Base-by-base conservation (phyloP, 2,888 invertebrate genomes). In the Agriopis aurantiaria region DNA sequence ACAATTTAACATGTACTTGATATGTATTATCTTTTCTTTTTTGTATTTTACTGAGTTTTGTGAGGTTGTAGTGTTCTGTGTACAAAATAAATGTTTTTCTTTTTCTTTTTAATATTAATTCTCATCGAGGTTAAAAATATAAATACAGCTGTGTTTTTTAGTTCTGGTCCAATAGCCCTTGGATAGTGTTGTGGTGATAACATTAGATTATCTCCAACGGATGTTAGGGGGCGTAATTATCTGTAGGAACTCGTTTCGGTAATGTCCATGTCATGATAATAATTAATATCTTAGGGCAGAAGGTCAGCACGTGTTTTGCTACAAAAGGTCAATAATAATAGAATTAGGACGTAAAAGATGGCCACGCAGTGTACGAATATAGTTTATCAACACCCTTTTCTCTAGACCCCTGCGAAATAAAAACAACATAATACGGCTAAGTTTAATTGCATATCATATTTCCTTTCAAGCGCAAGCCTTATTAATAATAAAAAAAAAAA, bases 141-240 rank as follows among this genome's bases (percentile, higher is more conserved):
- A 43, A n/a, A 51, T 33, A 60, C 49, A 51, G 49, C 10, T 41
- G 40, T 17, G 56, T 53, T 14, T 17, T 11, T 65, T 65, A 51
- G 41, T 65, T 61, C 43, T 65, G 59, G 14, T 43, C 45, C 33
- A 41, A 7, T 12, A 63, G 48, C 58, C 53, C 58, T 59, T 59
- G 46, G 53, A 61, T 55, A 45, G 59, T 52, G 45, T 60, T 67
- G 64, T 45, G 52, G 43, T 53, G 65, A 66, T 70, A 66, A 65
- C 56, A 49, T 71, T 71, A 68, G 69, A 75, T 69, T 73, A 68
- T 69, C 74, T 58, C 53, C 59, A 40, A 33, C 69, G 76, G 76
- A 76, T 70, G 74, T 68, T 60, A 40, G 71, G 60, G 65, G 71
- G 73, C 73, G 71, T 74, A 59, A 59, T 66, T 71, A 76, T 76